phyloP scores from a whole-genome alignment of 2,113 vertebrate genomes.

The Megalops atlanticus region DNA sequence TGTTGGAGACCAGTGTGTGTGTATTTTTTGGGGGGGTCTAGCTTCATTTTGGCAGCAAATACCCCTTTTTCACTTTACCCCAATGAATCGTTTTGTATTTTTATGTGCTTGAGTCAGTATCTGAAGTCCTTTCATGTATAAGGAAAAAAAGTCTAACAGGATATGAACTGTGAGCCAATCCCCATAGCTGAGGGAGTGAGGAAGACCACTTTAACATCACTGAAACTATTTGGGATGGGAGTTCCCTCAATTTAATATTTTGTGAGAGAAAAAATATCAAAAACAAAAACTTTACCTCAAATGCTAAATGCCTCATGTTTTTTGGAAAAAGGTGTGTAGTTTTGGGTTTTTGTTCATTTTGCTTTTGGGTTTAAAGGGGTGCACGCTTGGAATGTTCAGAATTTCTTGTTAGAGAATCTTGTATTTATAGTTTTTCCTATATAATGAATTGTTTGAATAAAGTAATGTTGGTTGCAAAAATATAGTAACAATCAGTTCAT shows the following conservation, averaged over 20 bases:
- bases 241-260: slow-evolving; percentile 70
- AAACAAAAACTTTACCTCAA: slow-evolving; percentile 37
- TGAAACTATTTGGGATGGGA: neutral
- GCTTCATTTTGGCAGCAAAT: slow-evolving; percentile 42
- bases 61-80: slow-evolving; percentile 35
- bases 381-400: neutral
- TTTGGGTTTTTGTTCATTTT: slow-evolving; percentile 20
- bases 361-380: neutral
- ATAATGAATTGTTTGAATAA: neutral
- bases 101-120: slow-evolving; percentile 24
- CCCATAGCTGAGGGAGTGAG: slow-evolving; percentile 57
- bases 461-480: slow-evolving; percentile 11
- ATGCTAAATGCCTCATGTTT: slow-evolving; percentile 30
- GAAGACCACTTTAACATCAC: slow-evolving; percentile 56
- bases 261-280: slow-evolving; percentile 57
- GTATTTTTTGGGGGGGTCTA: slow-evolving; percentile 50
- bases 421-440: neutral
- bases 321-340: slow-evolving; percentile 33
- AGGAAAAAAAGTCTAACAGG: slow-evolving; percentile 30
- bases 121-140: slow-evolving; percentile 53
- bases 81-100: slow-evolving; percentile 27
- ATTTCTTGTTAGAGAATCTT: slow-evolving; percentile 51
- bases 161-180: slow-evolving; percentile 72
- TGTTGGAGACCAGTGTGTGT: slow-evolving; percentile 61
- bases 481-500: neutral